Evolutionary conservation across 2,888 invertebrate genomes (phyloP), one percentile per base, ranked within the genome.

Genomic region (Phortica okadai): DNA sequence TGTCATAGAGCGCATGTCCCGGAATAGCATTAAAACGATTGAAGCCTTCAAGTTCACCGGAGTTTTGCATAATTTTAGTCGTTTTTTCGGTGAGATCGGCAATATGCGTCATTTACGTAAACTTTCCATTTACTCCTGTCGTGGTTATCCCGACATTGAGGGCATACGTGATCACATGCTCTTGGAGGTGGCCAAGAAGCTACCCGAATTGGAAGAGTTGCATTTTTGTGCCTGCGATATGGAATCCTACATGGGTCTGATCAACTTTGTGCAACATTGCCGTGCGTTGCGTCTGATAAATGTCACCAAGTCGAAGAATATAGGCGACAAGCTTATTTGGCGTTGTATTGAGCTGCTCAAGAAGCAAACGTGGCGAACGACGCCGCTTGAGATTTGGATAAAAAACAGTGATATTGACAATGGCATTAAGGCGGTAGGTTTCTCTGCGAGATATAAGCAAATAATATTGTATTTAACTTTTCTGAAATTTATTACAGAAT

Each of bases 31-130:
- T 6, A 80, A 82, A 58, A 80, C 78, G 16, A 88, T 88, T n/a
- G 85, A 83, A 41, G 88, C 85, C 0, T 88, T 88, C 21, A 83
- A 88, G 16, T 88, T 88, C 45, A 84, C 81, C 59, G 89, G 89
- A 0, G 72, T 83, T 0, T 76, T 89, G 0, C 85, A 88, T 33
- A 89, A 88, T 69, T 85, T 89, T 16, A 84, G 76, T 0, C 77
- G 89, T 5, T 86, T 88, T 73, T 88, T 87, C 73, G 78, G 79
- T 0, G 88, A 89, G 70, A 76, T 88, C 11, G 76, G 80, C 7
- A 79, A 89, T 73, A 81, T 88, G 44, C 78, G 77, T 0, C 79
- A 82, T 8, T 75, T 88, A 25, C 80, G 78, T 1, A 77, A 81
- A 5, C 66, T 88, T 16, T 33, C 33, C 45, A 74, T 88, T 33